Conservation (phyloP, 2,888 invertebrate genomes). For the Caenorhabditis wallacei region DNA sequence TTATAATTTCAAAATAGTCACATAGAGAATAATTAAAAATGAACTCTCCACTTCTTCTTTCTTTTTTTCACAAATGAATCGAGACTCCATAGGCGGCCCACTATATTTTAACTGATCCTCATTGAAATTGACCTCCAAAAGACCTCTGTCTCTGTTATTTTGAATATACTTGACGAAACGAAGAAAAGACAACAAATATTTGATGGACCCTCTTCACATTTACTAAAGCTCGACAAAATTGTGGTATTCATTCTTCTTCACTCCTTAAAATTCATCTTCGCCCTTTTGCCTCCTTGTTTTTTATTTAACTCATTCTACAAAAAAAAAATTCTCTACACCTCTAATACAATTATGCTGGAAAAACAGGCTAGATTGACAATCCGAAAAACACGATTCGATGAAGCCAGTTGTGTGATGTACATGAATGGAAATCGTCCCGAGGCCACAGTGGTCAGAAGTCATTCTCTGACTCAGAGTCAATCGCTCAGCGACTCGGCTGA, state of each 20-base stretch:
- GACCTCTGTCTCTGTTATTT: conserved; percentile 42
- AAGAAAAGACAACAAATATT: conserved; percentile 51
- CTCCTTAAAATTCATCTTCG: conserved; percentile 16
- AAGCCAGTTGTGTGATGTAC: conserved; percentile 66
- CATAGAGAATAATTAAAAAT: conserved; percentile 39
- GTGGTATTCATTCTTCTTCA: conserved; percentile 30
- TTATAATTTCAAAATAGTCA: conserved; percentile 29
- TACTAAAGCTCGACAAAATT: conserved; percentile 34
- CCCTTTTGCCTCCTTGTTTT: neutral
- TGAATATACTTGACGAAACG: conserved; percentile 40
- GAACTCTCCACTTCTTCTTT: conserved; percentile 27
- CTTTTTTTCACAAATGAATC: conserved; percentile 8
- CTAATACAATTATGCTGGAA: conserved; percentile 20
- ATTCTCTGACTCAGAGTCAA: conserved; percentile 51
- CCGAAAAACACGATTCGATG: conserved; percentile 62
- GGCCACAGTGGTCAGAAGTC: conserved; percentile 53
- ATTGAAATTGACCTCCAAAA: conserved; percentile 37
- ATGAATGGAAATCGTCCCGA: conserved; percentile 57
- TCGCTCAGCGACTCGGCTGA: conserved; percentile 53
- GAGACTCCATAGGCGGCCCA: conserved; percentile 2
- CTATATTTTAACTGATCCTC: conserved; percentile 1
- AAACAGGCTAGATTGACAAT: conserved; percentile 46
- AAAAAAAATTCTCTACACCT: neutral
- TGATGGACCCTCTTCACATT: conserved; percentile 54
- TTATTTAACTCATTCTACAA: conserved; percentile 3